These are phyloP conservation scores for Drosophila setosimentum DNA, from an alignment of 2,888 invertebrate species.

Conservation along the genomic window DNA sequence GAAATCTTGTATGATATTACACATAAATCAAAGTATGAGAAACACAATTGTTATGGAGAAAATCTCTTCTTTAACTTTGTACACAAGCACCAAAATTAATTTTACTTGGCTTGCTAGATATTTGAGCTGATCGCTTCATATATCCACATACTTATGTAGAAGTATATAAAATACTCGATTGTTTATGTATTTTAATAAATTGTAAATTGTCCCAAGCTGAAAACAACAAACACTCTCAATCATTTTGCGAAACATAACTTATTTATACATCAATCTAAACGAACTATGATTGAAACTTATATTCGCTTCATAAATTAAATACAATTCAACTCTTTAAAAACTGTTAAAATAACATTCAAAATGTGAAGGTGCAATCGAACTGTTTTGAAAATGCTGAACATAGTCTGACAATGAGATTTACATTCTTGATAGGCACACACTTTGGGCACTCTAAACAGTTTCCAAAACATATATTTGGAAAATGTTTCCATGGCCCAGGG, in stretches of 20 bases:
- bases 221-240: neutral
- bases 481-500: constrained; percentile 6
- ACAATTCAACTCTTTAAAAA: neutral
- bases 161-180: no score
- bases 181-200: neutral
- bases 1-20: constrained; percentile 25
- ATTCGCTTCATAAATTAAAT: neutral
- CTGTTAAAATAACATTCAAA: neutral
- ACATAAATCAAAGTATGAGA: constrained; percentile 33
- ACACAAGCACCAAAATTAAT: neutral
- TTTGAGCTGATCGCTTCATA: neutral
- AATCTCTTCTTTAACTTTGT: neutral
- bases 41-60: neutral
- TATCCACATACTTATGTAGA: neutral
- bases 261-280: neutral
- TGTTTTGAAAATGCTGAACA: neutral
- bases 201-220: no score
- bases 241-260: neutral
- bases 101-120: neutral
- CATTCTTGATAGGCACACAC: neutral
- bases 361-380: neutral
- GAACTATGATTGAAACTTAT: neutral
- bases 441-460: constrained; percentile 9
- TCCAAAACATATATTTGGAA: neutral
- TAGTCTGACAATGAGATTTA: neutral